Evolutionary conservation across 2,888 invertebrate genomes (phyloP).

Genomic region (Drosophila longiperda): DNA sequence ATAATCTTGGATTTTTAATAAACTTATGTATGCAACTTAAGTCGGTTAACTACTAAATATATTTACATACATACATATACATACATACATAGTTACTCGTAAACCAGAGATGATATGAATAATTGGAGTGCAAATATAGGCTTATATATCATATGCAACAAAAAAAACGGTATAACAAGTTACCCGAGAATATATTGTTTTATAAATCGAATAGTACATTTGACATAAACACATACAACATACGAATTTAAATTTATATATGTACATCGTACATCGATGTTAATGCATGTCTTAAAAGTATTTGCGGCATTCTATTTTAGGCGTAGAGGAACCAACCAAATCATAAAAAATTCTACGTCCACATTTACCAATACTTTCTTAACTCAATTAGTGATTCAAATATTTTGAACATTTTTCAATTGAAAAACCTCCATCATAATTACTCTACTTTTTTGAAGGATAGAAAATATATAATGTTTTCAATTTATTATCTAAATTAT

Average conservation of each 20-base stretch:
- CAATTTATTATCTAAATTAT: background rate
- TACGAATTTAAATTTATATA: background rate
- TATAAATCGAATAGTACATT: slow-evolving; percentile 3
- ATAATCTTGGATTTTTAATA: slow-evolving; percentile 4
- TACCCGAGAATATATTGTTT: slow-evolving; percentile 18
- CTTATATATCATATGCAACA: slow-evolving; percentile 13
- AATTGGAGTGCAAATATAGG: slow-evolving; percentile 43
- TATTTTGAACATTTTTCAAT: background rate
- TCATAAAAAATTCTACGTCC: background rate
- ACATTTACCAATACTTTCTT: background rate
- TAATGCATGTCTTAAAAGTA: background rate
- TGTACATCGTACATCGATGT: background rate
- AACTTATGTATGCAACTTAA: slow-evolving; percentile 10
- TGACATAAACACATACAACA: slow-evolving; percentile 5
- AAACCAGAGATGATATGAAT: slow-evolving; percentile 15
- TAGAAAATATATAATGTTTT: background rate
- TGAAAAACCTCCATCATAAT: background rate
- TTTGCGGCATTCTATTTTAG: slow-evolving; percentile 2
- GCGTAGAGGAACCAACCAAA: background rate
- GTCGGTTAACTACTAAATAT: slow-evolving; percentile 26
- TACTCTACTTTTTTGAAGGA: background rate
- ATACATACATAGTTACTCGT: slow-evolving; percentile 22
- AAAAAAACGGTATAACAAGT: slow-evolving; percentile 29
- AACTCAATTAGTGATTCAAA: background rate
- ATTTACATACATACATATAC: slow-evolving; percentile 4